These are phyloP conservation scores for Ia io DNA, from an alignment of 2,113 vertebrate species.

Conservation along the genomic window DNA sequence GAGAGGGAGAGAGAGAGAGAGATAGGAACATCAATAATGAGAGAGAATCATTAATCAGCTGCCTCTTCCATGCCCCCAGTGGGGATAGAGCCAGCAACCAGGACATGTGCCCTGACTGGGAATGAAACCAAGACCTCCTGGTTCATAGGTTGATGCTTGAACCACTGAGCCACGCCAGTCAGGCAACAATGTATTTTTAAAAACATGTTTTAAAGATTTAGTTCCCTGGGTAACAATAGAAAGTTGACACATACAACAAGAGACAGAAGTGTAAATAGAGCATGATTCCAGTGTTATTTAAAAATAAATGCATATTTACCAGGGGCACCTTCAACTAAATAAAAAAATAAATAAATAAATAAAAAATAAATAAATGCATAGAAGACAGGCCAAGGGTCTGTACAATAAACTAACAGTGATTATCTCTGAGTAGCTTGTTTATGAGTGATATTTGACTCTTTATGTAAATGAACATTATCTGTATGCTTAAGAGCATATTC, in stretches of 20 bases:
- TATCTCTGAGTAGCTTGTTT: not conserved
- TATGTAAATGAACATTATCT: not conserved
- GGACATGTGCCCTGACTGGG: too few species aligned
- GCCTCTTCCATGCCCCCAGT: too few species aligned
- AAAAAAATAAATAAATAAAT: too few species aligned
- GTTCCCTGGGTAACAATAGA: not conserved
- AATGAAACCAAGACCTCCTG: too few species aligned
- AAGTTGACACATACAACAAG: not conserved
- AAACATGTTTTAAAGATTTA: not conserved
- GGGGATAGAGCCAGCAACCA: too few species aligned
- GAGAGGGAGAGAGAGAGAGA: too few species aligned
- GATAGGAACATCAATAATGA: too few species aligned
- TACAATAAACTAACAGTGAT: not conserved
- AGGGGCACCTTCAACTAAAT: too few species aligned
- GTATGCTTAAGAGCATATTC: not conserved
- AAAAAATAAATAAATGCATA: not conserved
- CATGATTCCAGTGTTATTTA: not conserved
- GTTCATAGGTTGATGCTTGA: too few species aligned
- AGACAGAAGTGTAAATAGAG: not conserved
- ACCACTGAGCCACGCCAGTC: too few species aligned
- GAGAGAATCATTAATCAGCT: too few species aligned
- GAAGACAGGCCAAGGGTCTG: not conserved
- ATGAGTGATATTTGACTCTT: not conserved
- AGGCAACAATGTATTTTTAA: not conserved
- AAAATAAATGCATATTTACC: not conserved